phyloP scores from a whole-genome alignment of 2,888 invertebrate genomes.

The Podabrus alpinus region DNA sequence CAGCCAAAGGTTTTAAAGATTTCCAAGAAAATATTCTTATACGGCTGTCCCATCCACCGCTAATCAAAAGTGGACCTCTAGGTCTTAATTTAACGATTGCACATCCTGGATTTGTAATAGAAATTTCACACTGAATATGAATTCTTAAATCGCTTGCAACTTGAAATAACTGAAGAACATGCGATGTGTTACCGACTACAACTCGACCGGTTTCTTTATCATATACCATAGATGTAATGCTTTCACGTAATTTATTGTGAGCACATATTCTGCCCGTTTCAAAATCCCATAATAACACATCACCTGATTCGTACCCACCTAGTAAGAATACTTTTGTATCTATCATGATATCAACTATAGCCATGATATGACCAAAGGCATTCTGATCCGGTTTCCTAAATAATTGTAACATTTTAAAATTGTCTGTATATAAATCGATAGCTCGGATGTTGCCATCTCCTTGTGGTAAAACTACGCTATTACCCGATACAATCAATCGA shows the following conservation, averaged over 20 bases:
- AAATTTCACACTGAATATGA: slow-evolving; percentile 64
- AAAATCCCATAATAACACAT: slow-evolving; percentile 73
- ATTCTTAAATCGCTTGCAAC: slow-evolving; percentile 62
- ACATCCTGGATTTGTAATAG: slow-evolving; percentile 74
- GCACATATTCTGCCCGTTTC: slow-evolving; percentile 63
- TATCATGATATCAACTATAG: slow-evolving; percentile 59
- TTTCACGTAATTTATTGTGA: slow-evolving; percentile 63
- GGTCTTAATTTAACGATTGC: slow-evolving; percentile 69
- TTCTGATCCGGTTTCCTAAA: slow-evolving; percentile 49
- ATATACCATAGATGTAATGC: slow-evolving; percentile 74
- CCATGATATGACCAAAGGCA: slow-evolving; percentile 69
- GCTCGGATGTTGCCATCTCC: slow-evolving; percentile 61
- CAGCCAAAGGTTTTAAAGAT: slow-evolving; percentile 71
- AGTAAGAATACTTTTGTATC: slow-evolving; percentile 62
- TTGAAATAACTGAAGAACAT: slow-evolving; percentile 62
- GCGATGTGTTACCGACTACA: slow-evolving; percentile 67
- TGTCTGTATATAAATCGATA: slow-evolving; percentile 49
- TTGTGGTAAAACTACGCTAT: slow-evolving; percentile 69
- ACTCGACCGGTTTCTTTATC: slow-evolving; percentile 68
- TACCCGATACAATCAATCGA: slow-evolving; percentile 65
- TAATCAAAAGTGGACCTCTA: slow-evolving; percentile 74
- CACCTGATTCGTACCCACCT: slow-evolving; percentile 76
- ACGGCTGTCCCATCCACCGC: slow-evolving; percentile 78
- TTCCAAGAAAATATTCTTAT: slow-evolving; percentile 80
- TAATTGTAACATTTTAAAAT: background rate